Percentiles rank a stretch among this genome's conserved stretches.
These are phyloP conservation scores for Morone saxatilis DNA, from an alignment of 2,113 vertebrate genomes.

Conservation along the genomic window DNA sequence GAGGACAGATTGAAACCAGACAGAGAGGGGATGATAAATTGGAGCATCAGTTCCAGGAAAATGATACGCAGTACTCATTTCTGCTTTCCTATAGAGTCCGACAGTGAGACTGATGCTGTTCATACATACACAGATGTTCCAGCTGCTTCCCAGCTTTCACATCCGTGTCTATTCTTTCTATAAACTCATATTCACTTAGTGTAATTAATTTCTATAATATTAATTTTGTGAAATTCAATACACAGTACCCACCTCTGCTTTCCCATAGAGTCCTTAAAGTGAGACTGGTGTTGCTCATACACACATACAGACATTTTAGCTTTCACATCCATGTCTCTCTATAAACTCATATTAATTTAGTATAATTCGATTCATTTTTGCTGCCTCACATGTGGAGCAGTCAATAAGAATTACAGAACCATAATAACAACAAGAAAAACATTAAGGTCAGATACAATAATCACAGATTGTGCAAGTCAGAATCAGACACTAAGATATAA, in stretches of 20 bases:
- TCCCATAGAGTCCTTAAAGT: conserved; percentile 17
- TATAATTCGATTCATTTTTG: neutral
- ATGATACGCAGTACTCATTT: conserved; percentile 39
- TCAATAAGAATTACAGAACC: conserved; percentile 4
- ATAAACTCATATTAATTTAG: conserved; percentile 11
- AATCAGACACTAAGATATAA: neutral
- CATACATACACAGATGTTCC: conserved; percentile 17
- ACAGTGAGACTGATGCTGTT: conserved; percentile 34
- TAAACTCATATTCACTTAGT: conserved; percentile 14
- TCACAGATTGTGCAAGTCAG: neutral
- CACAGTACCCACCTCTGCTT: conserved; percentile 32
- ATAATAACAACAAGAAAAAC: conserved; percentile 11
- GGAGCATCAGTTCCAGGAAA: conserved; percentile 56
- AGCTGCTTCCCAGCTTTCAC: conserved; percentile 11
- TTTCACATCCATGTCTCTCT: neutral
- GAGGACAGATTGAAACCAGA: conserved; percentile 64
- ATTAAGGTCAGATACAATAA: conserved; percentile 15
- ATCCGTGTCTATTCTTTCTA: neutral
- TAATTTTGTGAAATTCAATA: neutral
- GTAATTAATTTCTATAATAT: neutral
- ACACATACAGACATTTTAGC: neutral
- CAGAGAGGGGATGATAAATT: conserved; percentile 76
- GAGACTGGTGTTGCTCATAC: conserved; percentile 23
- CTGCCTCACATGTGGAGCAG: conserved; percentile 1
- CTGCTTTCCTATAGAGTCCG: conserved; percentile 26